Evolutionary conservation across 2,888 invertebrate species (phyloP), one percentile per base, ranked within the genome.

Genomic region (Corythucha ciliata): DNA sequence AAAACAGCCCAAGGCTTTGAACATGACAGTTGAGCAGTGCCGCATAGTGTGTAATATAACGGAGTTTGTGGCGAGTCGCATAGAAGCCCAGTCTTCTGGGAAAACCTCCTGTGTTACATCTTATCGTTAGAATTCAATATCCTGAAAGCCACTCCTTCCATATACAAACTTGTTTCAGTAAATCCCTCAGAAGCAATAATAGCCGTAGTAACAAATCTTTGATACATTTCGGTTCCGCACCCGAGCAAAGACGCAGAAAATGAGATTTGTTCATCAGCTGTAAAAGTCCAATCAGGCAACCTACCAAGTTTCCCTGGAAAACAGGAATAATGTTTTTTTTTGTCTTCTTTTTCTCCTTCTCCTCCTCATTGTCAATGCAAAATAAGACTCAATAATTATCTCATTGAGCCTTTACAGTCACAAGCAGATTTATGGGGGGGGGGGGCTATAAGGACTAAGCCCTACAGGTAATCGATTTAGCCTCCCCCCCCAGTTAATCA

Each of bases 71-170:
- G 88, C 82, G 71, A 94, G 83, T 65, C 86, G 79, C 67, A 94
- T 82, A 10, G 90, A 80, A 60, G 90, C 75, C 94, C 94, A 96
- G 66, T 93, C 92, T 0, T 79, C 74, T 1, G 91, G 87, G 62
- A 88, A 93, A 1, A 83, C 80, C 72, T 75, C 76, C 60, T 85
- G 82, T 5, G 40, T 26, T 10, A 16, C 22, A 1, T 24, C 2
- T 18, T 24, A 46, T 24, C 33, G 14, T 5, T 14, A 47, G 26
- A 20, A 27, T 16, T 5, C 26, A 27, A 8, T 8, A 45, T 6
- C 7, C n/a, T 45, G 20, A 44, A 37, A 21, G 24, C 16, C 40
- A 40, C 18, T 12, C 40, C 7, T 18, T 40, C 10, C 21, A 20
- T 6, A 18, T 8, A 14, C 7, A 4, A 18, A 49, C 49, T 41